Evolutionary conservation across 2,113 vertebrate genomes (phyloP).

Genomic region (Podarcis raffonei): DNA sequence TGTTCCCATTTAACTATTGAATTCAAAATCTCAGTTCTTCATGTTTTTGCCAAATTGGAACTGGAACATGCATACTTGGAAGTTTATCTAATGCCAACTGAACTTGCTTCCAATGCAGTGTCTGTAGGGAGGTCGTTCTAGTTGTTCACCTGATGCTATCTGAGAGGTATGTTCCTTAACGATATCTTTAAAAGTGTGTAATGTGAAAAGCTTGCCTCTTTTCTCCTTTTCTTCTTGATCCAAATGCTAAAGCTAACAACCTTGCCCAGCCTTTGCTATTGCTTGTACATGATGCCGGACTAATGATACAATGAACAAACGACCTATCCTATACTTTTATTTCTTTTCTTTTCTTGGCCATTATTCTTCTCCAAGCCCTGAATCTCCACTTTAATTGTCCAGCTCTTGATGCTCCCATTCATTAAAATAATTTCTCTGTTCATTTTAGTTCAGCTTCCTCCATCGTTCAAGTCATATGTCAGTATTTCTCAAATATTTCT

Average conservation of each 20-base stretch:
- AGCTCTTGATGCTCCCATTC: neutral
- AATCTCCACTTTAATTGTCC: neutral
- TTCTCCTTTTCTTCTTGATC: neutral
- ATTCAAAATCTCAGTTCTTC: neutral
- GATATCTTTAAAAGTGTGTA: neutral
- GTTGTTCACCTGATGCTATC: neutral
- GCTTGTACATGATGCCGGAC: neutral
- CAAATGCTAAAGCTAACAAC: neutral
- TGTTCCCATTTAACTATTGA: neutral
- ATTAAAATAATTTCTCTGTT: no score
- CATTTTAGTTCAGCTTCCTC: neutral
- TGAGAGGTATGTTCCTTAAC: neutral
- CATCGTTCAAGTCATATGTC: neutral
- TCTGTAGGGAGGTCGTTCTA: neutral
- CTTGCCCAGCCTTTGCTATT: neutral
- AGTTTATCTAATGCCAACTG: neutral
- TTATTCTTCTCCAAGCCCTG: neutral
- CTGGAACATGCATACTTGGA: neutral
- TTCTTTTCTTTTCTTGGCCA: neutral
- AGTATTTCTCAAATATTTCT: no score
- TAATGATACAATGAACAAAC: neutral
- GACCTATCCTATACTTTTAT: neutral
- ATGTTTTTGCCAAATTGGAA: neutral
- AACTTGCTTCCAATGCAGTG: neutral
- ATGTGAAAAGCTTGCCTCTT: neutral